Conservation (phyloP, 2,113 vertebrate species). For the Hymenochirus boettgeri region DNA sequence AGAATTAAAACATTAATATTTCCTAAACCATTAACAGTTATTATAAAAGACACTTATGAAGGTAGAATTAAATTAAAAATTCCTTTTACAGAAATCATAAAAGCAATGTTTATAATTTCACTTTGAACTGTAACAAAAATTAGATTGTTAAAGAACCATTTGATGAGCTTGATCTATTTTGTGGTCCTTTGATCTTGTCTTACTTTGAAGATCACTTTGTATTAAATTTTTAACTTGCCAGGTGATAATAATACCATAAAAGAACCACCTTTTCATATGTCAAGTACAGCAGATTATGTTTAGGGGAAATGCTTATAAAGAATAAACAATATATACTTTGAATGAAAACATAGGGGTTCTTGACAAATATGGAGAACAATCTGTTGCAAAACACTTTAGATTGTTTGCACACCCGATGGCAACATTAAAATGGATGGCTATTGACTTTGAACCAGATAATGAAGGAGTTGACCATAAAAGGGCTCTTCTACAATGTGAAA, state of each 20-base stretch:
- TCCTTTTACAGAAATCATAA: constrained; percentile 50
- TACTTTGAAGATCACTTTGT: constrained; percentile 58
- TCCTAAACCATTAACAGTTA: constrained; percentile 37
- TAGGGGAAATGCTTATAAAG: too few relatives aligned
- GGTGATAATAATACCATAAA: constrained; percentile 50
- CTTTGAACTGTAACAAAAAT: constrained; percentile 55
- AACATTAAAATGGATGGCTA: too few relatives aligned
- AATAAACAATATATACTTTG: too few relatives aligned
- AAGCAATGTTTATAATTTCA: constrained; percentile 48
- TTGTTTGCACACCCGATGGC: too few relatives aligned
- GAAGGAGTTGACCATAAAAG: too few relatives aligned
- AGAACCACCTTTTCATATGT: constrained; percentile 36
- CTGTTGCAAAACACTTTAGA: too few relatives aligned
- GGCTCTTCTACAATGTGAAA: too few relatives aligned
- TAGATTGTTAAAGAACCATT: constrained; percentile 47
- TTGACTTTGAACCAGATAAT: too few relatives aligned
- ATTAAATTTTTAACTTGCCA: constrained; percentile 45
- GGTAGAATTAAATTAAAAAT: constrained; percentile 44
- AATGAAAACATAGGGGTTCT: too few relatives aligned
- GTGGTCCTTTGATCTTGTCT: constrained; percentile 51
- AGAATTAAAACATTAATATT: constrained; percentile 15
- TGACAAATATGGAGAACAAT: too few relatives aligned
- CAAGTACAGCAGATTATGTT: constrained; percentile 11
- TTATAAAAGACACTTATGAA: constrained; percentile 35
- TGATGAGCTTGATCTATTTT: constrained; percentile 49